phyloP scores from a whole-genome alignment of 2,113 vertebrate species.

The Erythrocercus mccallii region DNA sequence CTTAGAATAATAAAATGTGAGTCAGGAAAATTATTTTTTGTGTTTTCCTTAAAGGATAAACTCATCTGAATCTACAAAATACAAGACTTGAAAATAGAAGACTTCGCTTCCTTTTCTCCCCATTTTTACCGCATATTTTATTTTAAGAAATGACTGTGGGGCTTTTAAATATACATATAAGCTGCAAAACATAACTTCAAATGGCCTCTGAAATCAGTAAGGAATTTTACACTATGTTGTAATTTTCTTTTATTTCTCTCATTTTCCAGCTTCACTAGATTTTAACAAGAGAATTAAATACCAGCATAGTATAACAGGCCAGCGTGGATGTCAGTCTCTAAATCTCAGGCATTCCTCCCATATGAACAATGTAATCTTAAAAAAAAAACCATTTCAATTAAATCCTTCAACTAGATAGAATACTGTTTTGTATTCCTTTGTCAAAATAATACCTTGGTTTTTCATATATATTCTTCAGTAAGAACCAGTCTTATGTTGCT shows the following conservation, averaged over 20 bases:
- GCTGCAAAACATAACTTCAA: not conserved
- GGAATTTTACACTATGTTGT: not conserved
- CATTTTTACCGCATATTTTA: not conserved
- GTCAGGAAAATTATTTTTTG: not conserved
- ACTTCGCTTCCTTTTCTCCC: not conserved
- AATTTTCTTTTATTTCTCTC: constrained; percentile 29
- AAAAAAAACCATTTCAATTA: not conserved
- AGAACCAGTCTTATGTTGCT: not conserved
- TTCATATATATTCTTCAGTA: not conserved
- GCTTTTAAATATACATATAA: constrained; percentile 22
- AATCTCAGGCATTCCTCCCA: not conserved
- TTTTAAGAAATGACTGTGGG: not conserved
- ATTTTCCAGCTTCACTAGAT: constrained; percentile 16
- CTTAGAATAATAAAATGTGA: not conserved
- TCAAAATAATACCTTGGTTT: not conserved
- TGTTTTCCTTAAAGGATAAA: not conserved
- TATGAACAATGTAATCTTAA: not conserved
- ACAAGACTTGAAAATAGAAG: not conserved
- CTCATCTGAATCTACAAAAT: not conserved
- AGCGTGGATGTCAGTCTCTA: not conserved
- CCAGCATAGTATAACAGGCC: not conserved
- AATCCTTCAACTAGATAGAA: not conserved
- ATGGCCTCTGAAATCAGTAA: constrained; percentile 2
- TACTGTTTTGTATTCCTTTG: not conserved
- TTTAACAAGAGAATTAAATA: constrained; percentile 26